Base-by-base conservation (phyloP, 2,797 vertebrate species). In the Gastrophryne carolinensis region DNA sequence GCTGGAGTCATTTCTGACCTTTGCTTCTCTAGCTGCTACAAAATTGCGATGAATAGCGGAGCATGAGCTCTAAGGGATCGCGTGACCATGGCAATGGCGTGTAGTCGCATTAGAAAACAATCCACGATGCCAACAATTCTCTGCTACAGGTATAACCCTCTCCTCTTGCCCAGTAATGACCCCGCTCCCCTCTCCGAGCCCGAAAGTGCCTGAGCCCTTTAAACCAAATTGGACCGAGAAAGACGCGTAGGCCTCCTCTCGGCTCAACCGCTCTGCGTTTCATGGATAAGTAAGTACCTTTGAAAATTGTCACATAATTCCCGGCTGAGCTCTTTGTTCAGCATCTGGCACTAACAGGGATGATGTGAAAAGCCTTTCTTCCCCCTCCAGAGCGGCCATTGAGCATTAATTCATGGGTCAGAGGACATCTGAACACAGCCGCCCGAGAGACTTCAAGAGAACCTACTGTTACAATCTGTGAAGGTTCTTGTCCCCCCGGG, bases 321-420 rank as follows among this genome's bases (percentile, higher is more conserved):
- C 75, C 75, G 30, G 39, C 35, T 78, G 75, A 47, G 17, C 61
- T 72, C 68, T 78, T 72, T 78, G 75, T 60, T 72, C 75, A 78
- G 75, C 68, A 78, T 65, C 75, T 72, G 53, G 75, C 75, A 78
- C 75, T 78, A 78, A 78, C 60, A 64, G 52, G 67, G 50, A 72
- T 64, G 52, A 72, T 78, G 75, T 78, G 75, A 78, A 76, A 78
- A 78, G 75, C 75, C 71, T 78, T 60, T 62, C 47, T 69, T 39
- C 75, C 67, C 68, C 75, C 52, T 78, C 49, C 65, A 68, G 17
- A 78, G 37, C 26, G 39, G 68, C 75, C 52, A 78, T 65, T 72
- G 75, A 78, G 75, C 75, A 72, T 78, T 72, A 78, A 78, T 78
- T 72, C 75, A 78, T 58, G 75, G 75, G 75, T 78, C 75, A 78